Base-by-base conservation (phyloP, 2,113 vertebrate species). In the Brachyhypopomus gauderio region DNA sequence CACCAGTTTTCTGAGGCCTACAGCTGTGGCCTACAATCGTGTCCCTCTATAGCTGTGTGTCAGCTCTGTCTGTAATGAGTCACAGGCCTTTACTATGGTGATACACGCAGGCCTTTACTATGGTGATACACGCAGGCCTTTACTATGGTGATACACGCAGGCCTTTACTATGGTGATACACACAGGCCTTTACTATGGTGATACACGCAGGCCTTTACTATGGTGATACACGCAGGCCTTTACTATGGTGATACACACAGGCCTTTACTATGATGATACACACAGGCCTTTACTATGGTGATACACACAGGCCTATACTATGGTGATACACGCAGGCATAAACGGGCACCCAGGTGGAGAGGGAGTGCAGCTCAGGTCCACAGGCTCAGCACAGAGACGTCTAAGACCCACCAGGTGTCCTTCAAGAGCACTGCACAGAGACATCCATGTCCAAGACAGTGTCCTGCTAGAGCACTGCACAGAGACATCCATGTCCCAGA, bases 61-160 rank as follows among this genome's bases (percentile, higher is more conserved):
- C 69, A 78, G 12, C 75, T 55, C 23, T 3, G 30, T 16, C 48
- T 19, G 0, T 77, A 77, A 77, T 66, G 62, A 77, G 75, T 12
- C 7, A 9, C 62, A 66, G 60, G 41, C 75, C 62, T 52, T 77
- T 41, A 1, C 62, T 66, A 55, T 6, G 14, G 41, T 8, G 41
- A 30, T 14, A 3, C 9, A 52, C 14, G 45, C 45, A 11, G 45
- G 45, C 23, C n/a, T n/a, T n/a, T n/a, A n/a, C n/a, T n/a, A n/a
- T n/a, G n/a, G n/a, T n/a, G n/a, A n/a, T n/a, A n/a, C n/a, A n/a
- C n/a, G n/a, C n/a, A n/a, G n/a, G n/a, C n/a, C n/a, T n/a, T n/a
- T n/a, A n/a, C n/a, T n/a, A n/a, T n/a, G n/a, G n/a, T n/a, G n/a
- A n/a, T n/a, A n/a, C n/a, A n/a, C n/a, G n/a, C n/a, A n/a, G n/a